These are phyloP conservation scores for Gopherus flavomarginatus DNA, from an alignment of 2,113 vertebrate species.

Conservation along the genomic window DNA sequence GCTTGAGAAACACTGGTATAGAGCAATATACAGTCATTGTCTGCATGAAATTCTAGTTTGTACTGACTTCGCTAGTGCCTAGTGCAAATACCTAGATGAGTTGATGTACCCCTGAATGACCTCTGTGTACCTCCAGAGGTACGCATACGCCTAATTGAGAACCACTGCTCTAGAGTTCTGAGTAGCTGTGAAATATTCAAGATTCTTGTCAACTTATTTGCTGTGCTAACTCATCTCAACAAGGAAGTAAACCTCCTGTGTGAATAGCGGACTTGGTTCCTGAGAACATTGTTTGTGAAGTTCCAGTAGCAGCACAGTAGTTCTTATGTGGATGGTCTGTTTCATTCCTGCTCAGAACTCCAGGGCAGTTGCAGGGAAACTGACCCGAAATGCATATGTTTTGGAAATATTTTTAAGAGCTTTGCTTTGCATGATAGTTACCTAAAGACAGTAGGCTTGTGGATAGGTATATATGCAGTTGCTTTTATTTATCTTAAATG, in stretches of 20 bases:
- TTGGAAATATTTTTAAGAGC: not conserved
- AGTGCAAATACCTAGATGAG: too few species aligned
- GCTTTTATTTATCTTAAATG: not conserved
- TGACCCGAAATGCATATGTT: not conserved
- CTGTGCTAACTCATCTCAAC: not conserved
- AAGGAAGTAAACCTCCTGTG: not conserved
- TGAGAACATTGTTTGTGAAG: not conserved
- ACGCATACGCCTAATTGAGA: too few species aligned
- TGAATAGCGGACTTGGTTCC: not conserved
- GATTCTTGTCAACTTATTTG: not conserved
- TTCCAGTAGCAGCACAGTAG: not conserved
- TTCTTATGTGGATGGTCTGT: not conserved
- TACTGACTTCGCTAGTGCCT: too few species aligned
- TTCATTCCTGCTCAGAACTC: not conserved
- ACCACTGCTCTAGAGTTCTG: not conserved
- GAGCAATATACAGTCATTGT: too few species aligned
- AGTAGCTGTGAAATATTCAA: not conserved
- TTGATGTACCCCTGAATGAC: too few species aligned
- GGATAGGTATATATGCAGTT: not conserved
- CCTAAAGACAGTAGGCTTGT: not conserved
- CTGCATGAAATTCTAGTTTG: too few species aligned
- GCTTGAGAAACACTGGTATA: too few species aligned
- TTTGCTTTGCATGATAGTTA: not conserved
- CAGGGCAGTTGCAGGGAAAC: fast-evolving
- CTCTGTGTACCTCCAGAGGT: too few species aligned